phyloP scores from a whole-genome alignment of 1,140 invertebrate species.

The Aethina tumida region DNA sequence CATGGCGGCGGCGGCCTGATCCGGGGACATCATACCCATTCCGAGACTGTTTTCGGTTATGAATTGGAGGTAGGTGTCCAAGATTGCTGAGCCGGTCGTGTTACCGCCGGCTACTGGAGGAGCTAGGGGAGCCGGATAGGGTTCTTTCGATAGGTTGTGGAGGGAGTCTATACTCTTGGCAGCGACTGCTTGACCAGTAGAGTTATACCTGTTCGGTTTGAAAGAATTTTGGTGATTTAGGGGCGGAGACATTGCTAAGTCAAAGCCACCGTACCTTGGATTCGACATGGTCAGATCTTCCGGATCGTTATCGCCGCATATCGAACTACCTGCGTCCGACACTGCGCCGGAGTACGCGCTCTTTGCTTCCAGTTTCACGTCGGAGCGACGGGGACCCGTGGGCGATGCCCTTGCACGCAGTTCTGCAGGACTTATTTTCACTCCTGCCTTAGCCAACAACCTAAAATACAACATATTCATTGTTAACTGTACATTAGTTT shows the following conservation, averaged over 20 bases:
- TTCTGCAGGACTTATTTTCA: conserved; percentile 76
- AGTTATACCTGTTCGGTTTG: conserved; percentile 35
- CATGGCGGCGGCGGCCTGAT: conserved; percentile 34
- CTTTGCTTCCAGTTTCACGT: conserved; percentile 63
- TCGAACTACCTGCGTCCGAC: conserved; percentile 56
- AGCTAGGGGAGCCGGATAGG: conserved; percentile 39
- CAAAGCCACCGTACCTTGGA: conserved; percentile 36
- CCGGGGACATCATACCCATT: conserved; percentile 35
- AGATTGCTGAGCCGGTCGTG: conserved; percentile 59
- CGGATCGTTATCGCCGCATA: conserved; percentile 67
- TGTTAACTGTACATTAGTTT: conserved; percentile 4
- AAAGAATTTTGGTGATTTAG: conserved; percentile 30
- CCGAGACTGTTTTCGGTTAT: conserved; percentile 71
- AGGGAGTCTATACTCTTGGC: conserved; percentile 52
- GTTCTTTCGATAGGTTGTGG: conserved; percentile 40
- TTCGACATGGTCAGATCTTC: conserved; percentile 64
- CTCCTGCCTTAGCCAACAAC: conserved; percentile 73
- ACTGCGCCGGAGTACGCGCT: conserved; percentile 45
- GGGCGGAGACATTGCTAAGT: conserved; percentile 40
- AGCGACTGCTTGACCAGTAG: conserved; percentile 45
- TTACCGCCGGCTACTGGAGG: conserved; percentile 35
- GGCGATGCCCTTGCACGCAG: conserved; percentile 70
- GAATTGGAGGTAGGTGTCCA: conserved; percentile 76
- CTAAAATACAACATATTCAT: conserved; percentile 36
- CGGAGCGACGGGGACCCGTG: conserved; percentile 67